Conservation (phyloP, 2,888 invertebrate genomes). For the Bhutanitis thaidina region DNA sequence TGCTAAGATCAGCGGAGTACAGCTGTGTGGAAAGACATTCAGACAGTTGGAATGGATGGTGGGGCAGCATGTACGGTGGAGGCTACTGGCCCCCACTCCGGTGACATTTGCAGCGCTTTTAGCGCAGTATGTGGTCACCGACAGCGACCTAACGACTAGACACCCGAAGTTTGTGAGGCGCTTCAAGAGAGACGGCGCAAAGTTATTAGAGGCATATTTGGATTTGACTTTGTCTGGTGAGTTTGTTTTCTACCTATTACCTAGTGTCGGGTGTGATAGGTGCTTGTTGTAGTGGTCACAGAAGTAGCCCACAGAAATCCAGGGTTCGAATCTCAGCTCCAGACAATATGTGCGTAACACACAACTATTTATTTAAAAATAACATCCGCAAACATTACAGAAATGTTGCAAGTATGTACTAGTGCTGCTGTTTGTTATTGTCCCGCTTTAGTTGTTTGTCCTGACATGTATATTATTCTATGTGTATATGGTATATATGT, state of each 20-base stretch:
- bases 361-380: no score
- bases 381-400: no score
- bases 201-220: slow-evolving; percentile 57
- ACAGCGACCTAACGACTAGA: slow-evolving; percentile 55
- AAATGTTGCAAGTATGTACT: no score
- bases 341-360: no score
- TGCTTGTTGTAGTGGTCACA: no score
- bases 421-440: no score
- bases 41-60: slow-evolving; percentile 73
- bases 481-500: no score
- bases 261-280: no score
- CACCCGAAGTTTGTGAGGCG: slow-evolving; percentile 63
- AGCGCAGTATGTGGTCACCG: slow-evolving; percentile 61
- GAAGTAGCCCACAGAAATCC: no score
- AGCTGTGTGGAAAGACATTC: slow-evolving; percentile 64
- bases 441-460: no score
- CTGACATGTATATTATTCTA: no score
- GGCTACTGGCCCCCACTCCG: slow-evolving; percentile 62
- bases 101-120: slow-evolving; percentile 61
- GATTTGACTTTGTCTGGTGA: slow-evolving; percentile 68
- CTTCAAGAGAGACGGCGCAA: slow-evolving; percentile 61
- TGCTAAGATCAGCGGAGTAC: slow-evolving; percentile 54
- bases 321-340: no score
- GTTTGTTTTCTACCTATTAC: slow-evolving; percentile 21
- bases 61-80: slow-evolving; percentile 65